Conservation (phyloP, 64 coral and sea anemone species). For the Porites lutea region DNA sequence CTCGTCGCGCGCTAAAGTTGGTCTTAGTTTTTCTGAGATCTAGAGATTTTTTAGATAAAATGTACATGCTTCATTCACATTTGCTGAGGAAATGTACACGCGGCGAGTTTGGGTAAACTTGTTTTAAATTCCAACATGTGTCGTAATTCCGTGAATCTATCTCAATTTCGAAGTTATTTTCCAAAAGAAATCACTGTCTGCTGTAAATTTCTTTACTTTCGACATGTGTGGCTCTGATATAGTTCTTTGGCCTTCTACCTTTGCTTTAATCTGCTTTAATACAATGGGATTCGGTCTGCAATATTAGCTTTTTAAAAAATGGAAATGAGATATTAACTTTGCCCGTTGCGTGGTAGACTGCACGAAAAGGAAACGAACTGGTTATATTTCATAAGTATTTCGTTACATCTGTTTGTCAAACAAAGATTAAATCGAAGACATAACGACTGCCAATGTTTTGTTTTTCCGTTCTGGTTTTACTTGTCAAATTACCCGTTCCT, state of each 20-base stretch:
- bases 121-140: not conserved
- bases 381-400: not conserved
- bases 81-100: not conserved
- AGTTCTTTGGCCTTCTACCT: not conserved
- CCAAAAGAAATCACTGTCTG: not conserved
- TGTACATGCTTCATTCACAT: not conserved
- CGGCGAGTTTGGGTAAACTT: not conserved
- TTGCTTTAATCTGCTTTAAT: not conserved
- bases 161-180: not conserved
- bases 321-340: constrained; percentile 5
- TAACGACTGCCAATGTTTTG: not conserved
- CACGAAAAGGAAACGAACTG: not conserved
- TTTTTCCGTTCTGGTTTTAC: not conserved
- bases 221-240: not conserved
- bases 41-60: not conserved
- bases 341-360: not conserved
- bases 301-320: not conserved
- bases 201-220: not conserved
- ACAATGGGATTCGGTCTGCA: not conserved
- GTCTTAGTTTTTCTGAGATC: too few species aligned
- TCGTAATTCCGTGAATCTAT: not conserved
- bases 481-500: not conserved
- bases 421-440: not conserved
- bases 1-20: too few species aligned
- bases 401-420: not conserved